Evolutionary conservation across 2,113 vertebrate genomes (phyloP), one percentile per base, ranked within the genome.

Genomic region (Trachemys scripta): DNA sequence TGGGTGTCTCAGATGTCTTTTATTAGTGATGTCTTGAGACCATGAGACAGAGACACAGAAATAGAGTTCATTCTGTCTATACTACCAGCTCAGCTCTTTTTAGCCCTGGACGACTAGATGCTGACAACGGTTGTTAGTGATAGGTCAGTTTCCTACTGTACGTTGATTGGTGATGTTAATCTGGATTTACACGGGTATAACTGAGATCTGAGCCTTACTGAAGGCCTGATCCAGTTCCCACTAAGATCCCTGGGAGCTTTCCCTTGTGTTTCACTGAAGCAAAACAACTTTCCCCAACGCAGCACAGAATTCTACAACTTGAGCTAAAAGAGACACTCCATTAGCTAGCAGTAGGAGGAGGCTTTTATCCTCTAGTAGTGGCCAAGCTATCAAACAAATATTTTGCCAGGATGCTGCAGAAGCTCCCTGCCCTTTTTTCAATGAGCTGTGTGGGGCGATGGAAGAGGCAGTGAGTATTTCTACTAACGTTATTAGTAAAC

Each of bases 291-390:
- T 59, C 42, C 16, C 45, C 84, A 53, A 8, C 0, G 1, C 94
- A 20, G 19, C 0, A 0, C 47, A 78, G 89, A 2, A 0, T 4
- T 17, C 53, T 8, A 5, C 38, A n/a, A 4, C 6, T 87, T 49
- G 2, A 9, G 20, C 80, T 13, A 3, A 47, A 76, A 90, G 53
- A 93, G 88, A 49, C 85, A 8, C 79, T 47, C 75, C 42, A 12
- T 47, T 45, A 47, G 12, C 11, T 24, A 89, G 82, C n/a, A 89
- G 78, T 49, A 92, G 83, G 87, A 90, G 53, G 50, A 86, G 82
- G 80, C 35, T 87, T 56, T 75, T 54, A 47, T 78, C 35, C 69
- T 27, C 84, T 80, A 1, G 79, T 38, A 1, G 81, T 38, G 85
- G 38, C 42, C 1, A 80, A 72, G 35, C 65, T 9, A 38, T 72